A percentile compares a stretch with the other conserved stretches of the same genome.
These are phyloP conservation scores for Zaprionus obscuricornis DNA, from an alignment of 2,888 invertebrate species.

Conservation along the genomic window DNA sequence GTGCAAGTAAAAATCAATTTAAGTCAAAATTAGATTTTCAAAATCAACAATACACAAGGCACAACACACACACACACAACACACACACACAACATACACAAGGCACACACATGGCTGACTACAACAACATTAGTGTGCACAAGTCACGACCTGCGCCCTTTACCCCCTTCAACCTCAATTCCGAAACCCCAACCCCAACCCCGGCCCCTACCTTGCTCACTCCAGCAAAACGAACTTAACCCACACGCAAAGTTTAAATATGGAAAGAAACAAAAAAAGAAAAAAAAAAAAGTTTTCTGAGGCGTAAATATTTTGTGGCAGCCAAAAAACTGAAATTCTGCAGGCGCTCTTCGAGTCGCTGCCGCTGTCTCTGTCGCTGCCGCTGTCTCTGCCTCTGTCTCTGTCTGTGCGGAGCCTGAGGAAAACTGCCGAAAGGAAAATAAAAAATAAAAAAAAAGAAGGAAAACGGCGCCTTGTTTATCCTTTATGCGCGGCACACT, in stretches of 20 bases:
- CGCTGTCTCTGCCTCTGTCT: too few species aligned
- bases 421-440: too few species aligned
- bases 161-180: background rate
- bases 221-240: slow-evolving; percentile 1
- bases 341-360: slow-evolving; percentile 10
- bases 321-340: slow-evolving; percentile 32
- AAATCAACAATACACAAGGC: slow-evolving; percentile 68
- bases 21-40: slow-evolving; percentile 73
- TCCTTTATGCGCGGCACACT: slow-evolving; percentile 68
- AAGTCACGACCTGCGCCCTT: slow-evolving; percentile 3
- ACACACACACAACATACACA: slow-evolving; percentile 17
- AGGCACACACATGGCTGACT: slow-evolving; percentile 32
- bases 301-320: slow-evolving; percentile 77
- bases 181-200: background rate
- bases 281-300: slow-evolving; percentile 73
- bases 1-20: slow-evolving; percentile 69
- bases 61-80: slow-evolving; percentile 24
- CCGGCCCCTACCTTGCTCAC: background rate
- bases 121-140: slow-evolving; percentile 38
- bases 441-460: too few species aligned
- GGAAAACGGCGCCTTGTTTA: slow-evolving; percentile 61
- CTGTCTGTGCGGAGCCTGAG: too few species aligned
- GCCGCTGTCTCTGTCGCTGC: background rate
- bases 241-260: slow-evolving; percentile 68
- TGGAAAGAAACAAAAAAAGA: too few species aligned